Evolutionary conservation across 1,140 invertebrate species (phyloP).

Genomic region (Achroia grisella): DNA sequence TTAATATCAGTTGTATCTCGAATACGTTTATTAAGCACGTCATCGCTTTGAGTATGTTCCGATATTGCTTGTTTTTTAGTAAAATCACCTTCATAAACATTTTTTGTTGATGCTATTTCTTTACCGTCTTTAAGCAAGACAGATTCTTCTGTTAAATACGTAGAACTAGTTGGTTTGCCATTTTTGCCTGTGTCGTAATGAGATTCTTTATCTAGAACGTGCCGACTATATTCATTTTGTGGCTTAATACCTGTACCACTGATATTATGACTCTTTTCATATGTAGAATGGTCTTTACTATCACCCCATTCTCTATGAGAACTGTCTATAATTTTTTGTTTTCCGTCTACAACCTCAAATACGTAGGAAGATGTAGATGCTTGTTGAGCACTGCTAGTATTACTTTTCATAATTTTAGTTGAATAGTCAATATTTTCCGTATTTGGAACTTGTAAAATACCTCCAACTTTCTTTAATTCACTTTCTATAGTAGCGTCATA

Average conservation of each 20-base stretch:
- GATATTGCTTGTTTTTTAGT: conserved; percentile 56
- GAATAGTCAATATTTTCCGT: conserved; percentile 56
- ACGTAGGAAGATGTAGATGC: conserved; percentile 73
- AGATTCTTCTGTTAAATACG: conserved; percentile 53
- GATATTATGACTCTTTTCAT: conserved; percentile 66
- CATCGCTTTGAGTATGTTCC: conserved; percentile 32
- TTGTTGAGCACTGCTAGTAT: conserved; percentile 64
- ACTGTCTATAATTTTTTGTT: conserved; percentile 73
- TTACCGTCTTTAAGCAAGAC: conserved; percentile 59
- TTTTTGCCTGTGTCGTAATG: conserved; percentile 74
- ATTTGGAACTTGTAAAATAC: conserved; percentile 52
- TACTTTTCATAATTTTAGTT: conserved; percentile 63
- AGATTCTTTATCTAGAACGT: conserved; percentile 70
- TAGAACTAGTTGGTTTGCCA: conserved; percentile 60
- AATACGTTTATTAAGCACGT: conserved; percentile 32
- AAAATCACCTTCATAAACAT: conserved; percentile 54
- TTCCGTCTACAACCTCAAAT: conserved; percentile 75
- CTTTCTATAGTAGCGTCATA: conserved; percentile 58
- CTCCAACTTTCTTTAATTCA: conserved; percentile 54
- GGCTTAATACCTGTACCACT: conserved; percentile 71
- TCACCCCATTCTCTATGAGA: conserved; percentile 74
- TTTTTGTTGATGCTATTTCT: conserved; percentile 57
- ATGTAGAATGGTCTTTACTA: conserved; percentile 65
- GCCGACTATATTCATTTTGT: conserved; percentile 71
- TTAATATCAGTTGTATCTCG: conserved; percentile 30